A percentile compares a stretch with the other conserved stretches of the same genome.
phyloP scores from a whole-genome alignment of 2,797 vertebrate species.

The Bothrops alternatus region DNA sequence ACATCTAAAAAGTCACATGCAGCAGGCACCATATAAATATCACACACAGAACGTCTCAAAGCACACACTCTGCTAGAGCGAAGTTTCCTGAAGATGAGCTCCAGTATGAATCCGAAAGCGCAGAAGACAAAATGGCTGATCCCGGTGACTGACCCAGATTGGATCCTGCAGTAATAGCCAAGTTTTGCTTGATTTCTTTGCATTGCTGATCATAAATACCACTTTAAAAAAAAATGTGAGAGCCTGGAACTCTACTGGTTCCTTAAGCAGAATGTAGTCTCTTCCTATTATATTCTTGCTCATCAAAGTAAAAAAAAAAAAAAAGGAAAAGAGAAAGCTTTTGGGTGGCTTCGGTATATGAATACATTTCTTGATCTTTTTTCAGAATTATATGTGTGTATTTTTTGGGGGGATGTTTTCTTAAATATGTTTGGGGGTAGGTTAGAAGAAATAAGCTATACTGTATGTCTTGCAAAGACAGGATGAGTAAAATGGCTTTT shows the following conservation, averaged over 20 bases:
- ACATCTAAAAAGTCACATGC: background rate
- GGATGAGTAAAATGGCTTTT: background rate
- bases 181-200: background rate
- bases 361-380: background rate
- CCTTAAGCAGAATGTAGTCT: background rate
- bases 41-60: background rate
- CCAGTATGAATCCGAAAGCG: background rate
- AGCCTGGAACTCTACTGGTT: background rate
- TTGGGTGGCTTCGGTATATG: too few relatives aligned
- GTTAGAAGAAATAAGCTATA: background rate
- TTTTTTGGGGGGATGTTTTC: background rate
- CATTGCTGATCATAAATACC: background rate
- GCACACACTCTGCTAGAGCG: background rate
- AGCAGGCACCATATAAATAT: background rate
- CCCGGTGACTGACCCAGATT: background rate
- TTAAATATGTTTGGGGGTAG: background rate
- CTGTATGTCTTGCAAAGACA: background rate
- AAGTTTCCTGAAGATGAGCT: background rate
- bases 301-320: background rate
- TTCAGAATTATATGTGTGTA: background rate
- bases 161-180: background rate
- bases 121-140: background rate
- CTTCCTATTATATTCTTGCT: background rate
- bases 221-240: background rate
- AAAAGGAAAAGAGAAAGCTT: background rate